Conservation (phyloP, 30 jellyfish, hydroid and myxozoan genomes). For the Pelagia noctiluca region DNA sequence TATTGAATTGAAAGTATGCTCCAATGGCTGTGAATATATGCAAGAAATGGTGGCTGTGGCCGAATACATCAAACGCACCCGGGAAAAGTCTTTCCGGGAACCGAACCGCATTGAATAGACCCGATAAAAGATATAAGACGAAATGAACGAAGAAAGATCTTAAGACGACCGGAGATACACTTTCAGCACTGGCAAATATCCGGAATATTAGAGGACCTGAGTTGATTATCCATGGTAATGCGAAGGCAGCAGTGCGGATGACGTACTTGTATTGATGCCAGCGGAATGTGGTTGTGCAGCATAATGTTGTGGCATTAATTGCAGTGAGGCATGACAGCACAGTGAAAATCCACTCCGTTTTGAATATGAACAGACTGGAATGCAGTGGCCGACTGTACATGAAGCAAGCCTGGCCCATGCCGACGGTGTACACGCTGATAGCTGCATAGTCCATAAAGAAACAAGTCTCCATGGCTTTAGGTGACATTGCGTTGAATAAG, state of each 20-base stretch:
- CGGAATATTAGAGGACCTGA: constrained; percentile 87
- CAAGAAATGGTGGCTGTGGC: constrained; percentile 93
- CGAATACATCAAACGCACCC: constrained; percentile 88
- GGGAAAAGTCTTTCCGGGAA: constrained; percentile 93
- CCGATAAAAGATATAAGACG: constrained; percentile 71
- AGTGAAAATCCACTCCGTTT: constrained; percentile 52
- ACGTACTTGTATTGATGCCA: constrained; percentile 81
- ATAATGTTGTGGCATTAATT: constrained; percentile 69
- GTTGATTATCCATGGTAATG: constrained; percentile 84
- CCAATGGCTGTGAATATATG: constrained; percentile 91
- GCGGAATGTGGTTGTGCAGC: constrained; percentile 77
- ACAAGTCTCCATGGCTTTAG: constrained; percentile 76
- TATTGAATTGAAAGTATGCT: constrained; percentile 81
- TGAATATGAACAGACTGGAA: constrained; percentile 10
- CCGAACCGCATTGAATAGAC: constrained; percentile 79
- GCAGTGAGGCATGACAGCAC: constrained; percentile 67
- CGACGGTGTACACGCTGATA: constrained; percentile 87
- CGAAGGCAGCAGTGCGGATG: constrained; percentile 79
- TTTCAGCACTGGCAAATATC: constrained; percentile 48
- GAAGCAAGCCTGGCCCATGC: constrained; percentile 91
- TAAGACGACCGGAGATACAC: constrained; percentile 40
- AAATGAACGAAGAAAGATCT: constrained; percentile 69
- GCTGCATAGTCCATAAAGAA: constrained; percentile 97
- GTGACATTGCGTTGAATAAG: constrained; percentile 90
- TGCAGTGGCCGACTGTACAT: constrained; percentile 79